Evolutionary conservation across 2,797 vertebrate genomes (phyloP).

Genomic region (Notolepis coatsorum): DNA sequence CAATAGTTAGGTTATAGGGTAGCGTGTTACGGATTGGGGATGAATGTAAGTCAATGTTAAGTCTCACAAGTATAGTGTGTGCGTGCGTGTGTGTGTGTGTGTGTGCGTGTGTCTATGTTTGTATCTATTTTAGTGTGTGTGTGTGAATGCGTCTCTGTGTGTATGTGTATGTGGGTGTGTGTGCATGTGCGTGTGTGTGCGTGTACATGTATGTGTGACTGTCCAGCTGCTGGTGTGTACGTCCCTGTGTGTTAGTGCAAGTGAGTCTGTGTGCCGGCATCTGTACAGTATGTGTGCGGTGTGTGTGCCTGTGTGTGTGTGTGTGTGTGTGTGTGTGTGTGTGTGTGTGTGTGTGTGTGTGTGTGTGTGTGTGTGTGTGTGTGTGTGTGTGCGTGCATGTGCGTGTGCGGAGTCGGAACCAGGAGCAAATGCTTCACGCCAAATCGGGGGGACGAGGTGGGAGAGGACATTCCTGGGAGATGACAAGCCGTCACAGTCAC

Average conservation of each 20-base stretch:
- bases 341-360: conserved; percentile 31
- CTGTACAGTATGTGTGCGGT: too few relatives aligned
- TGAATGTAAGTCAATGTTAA: too few relatives aligned
- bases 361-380: conserved; percentile 7
- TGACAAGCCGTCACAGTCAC: conserved; percentile 86
- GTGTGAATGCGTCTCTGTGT: not conserved
- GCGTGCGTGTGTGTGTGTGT: conserved; percentile 7
- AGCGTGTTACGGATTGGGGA: too few relatives aligned
- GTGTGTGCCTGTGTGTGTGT: conserved; percentile 36
- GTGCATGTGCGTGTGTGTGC: conserved; percentile 9
- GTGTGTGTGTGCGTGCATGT: conserved; percentile 41
- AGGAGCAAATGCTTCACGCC: conserved; percentile 80
- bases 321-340: conserved; percentile 34
- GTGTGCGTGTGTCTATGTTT: conserved; percentile 9
- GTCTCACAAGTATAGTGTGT: too few relatives aligned
- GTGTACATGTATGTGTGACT: conserved; percentile 9
- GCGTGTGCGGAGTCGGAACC: conserved; percentile 70
- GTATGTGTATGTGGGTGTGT: not conserved
- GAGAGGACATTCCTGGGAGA: conserved; percentile 85
- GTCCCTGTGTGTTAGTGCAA: not conserved
- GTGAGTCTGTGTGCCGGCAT: conserved; percentile 7
- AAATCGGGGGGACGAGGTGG: conserved; percentile 80
- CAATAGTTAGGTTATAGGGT: too few relatives aligned
- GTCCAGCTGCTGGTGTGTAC: conserved; percentile 10
- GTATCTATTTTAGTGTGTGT: not conserved